phyloP scores from a whole-genome alignment of 2,113 vertebrate genomes.

The Megaleporinus macrocephalus region DNA sequence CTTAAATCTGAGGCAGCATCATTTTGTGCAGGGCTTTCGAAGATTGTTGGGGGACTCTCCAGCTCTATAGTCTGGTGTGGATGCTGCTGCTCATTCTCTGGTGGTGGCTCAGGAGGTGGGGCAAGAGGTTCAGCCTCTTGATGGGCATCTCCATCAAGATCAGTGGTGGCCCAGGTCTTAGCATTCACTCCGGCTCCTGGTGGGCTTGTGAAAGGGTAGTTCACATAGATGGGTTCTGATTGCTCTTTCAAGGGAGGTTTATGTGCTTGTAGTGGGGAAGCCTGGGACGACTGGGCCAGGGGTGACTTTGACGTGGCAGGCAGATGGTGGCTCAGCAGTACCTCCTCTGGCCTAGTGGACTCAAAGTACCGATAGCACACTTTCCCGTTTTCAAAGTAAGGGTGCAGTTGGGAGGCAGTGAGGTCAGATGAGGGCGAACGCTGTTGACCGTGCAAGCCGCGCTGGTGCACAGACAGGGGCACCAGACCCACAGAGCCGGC shows the following conservation, averaged over 20 bases:
- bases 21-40: slow-evolving; percentile 30
- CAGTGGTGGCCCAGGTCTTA: slow-evolving; percentile 58
- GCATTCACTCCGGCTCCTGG: slow-evolving; percentile 29
- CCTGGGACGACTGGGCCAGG: slow-evolving; percentile 7
- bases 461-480: slow-evolving; percentile 57
- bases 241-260: slow-evolving; percentile 40
- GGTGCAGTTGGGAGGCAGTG: slow-evolving; percentile 62
- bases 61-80: slow-evolving; percentile 14
- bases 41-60: slow-evolving; percentile 29
- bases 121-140: slow-evolving; percentile 39
- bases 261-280: slow-evolving; percentile 36
- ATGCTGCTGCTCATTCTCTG: slow-evolving; percentile 7
- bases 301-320: slow-evolving; percentile 13
- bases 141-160: slow-evolving; percentile 59
- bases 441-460: slow-evolving; percentile 37
- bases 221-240: slow-evolving; percentile 80
- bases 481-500: slow-evolving; percentile 29
- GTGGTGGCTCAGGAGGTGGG: slow-evolving; percentile 34
- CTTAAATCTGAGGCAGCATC: slow-evolving; percentile 43
- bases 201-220: slow-evolving; percentile 69
- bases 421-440: slow-evolving; percentile 59
- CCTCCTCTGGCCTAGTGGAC: slow-evolving; percentile 47
- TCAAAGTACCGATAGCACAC: slow-evolving; percentile 65
- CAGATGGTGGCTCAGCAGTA: slow-evolving; percentile 20
- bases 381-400: slow-evolving; percentile 71